Conservation (phyloP, 1,140 invertebrate species). For the Hesperophylax magnus region DNA sequence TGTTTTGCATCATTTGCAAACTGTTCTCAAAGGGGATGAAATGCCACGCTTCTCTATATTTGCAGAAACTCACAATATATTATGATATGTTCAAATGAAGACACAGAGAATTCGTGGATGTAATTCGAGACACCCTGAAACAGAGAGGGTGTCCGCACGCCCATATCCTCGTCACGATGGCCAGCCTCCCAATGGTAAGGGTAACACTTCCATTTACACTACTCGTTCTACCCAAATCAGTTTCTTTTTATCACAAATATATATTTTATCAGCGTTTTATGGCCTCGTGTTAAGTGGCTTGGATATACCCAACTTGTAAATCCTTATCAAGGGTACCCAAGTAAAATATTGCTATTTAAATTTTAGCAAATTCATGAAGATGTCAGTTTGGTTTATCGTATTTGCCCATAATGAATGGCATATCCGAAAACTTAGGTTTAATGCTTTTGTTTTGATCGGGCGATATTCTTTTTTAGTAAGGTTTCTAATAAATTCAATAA, state of each 20-base stretch:
- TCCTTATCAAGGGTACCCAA: slow-evolving; percentile 5
- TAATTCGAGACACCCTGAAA: background rate
- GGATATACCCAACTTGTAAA: background rate
- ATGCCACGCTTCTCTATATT: too few species aligned
- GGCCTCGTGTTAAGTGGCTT: background rate
- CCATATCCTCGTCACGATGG: background rate
- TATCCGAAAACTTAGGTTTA: background rate
- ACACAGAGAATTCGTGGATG: background rate
- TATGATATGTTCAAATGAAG: background rate
- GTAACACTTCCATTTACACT: background rate
- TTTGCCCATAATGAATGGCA: background rate
- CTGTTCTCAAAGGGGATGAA: too few species aligned
- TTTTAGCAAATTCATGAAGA: slow-evolving; percentile 19
- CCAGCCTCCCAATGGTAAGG: background rate
- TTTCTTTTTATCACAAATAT: background rate
- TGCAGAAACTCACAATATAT: too few species aligned
- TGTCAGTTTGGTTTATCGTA: slow-evolving; percentile 9
- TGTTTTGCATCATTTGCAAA: too few species aligned
- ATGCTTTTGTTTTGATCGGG: background rate
- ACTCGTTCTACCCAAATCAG: background rate
- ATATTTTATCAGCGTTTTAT: slow-evolving; percentile 28
- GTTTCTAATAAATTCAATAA: background rate
- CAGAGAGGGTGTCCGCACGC: background rate
- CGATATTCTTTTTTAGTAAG: background rate
- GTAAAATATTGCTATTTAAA: slow-evolving; percentile 16